Conservation (phyloP, 2,888 invertebrate genomes). For the Hydraecia micacea region DNA sequence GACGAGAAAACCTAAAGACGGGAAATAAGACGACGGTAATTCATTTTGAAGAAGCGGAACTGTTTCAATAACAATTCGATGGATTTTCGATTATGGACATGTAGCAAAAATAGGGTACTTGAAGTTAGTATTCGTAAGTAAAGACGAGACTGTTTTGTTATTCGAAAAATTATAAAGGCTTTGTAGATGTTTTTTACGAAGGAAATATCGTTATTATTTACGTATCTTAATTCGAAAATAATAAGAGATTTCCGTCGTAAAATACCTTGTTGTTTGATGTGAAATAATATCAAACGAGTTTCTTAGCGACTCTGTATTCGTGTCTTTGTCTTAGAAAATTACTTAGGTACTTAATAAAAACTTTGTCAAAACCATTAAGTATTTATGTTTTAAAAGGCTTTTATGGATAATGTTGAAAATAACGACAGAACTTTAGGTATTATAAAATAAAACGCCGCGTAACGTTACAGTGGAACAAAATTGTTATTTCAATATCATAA, state of each 20-base stretch:
- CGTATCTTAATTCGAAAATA: no score
- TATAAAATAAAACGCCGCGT: slow-evolving; percentile 34
- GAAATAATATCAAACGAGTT: neutral
- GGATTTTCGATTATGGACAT: slow-evolving; percentile 5
- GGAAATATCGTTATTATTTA: neutral
- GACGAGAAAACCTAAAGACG: slow-evolving; percentile 65
- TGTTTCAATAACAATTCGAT: slow-evolving; percentile 25
- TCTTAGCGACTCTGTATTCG: neutral
- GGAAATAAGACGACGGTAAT: slow-evolving; percentile 68
- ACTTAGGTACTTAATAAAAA: slow-evolving; percentile 1
- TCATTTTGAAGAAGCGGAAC: slow-evolving; percentile 59
- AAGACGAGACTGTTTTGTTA: neutral
- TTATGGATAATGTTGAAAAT: slow-evolving; percentile 39
- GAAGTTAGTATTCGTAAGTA: neutral
- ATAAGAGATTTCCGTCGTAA: no score
- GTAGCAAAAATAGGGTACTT: neutral
- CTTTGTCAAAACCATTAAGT: slow-evolving; percentile 37
- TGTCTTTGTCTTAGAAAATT: slow-evolving; percentile 17
- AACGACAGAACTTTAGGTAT: slow-evolving; percentile 33
- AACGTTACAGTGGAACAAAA: neutral
- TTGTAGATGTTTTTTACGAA: neutral
- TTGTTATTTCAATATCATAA: slow-evolving; percentile 7
- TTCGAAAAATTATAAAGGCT: neutral
- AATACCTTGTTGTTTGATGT: neutral
- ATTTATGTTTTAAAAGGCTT: slow-evolving; percentile 41